Evolutionary conservation across 30 jellyfish, hydroid and myxozoan species (phyloP).

Genomic region (Morbakka virulenta): DNA sequence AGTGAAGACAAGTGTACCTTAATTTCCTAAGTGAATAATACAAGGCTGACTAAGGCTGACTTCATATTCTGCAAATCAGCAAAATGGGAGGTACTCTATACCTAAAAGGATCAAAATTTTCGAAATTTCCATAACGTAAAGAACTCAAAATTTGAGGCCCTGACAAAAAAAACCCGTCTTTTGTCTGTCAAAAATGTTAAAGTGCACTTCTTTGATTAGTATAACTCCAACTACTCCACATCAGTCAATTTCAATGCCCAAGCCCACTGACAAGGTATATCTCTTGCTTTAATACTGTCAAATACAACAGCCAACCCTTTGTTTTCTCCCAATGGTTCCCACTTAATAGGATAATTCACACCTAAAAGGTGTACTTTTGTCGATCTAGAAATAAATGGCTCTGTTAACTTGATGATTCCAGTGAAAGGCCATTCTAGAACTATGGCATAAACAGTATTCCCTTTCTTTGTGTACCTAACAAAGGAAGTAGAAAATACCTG

Average conservation of each 20-base stretch:
- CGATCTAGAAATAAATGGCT: conserved; percentile 35
- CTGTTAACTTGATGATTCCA: conserved; percentile 16
- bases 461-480: conserved; percentile 68
- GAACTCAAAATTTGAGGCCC: too few relatives aligned
- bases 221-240: conserved; percentile 26
- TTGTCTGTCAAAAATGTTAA: too few relatives aligned
- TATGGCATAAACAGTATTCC: conserved; percentile 55
- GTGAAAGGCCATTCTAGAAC: conserved; percentile 63
- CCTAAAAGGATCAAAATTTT: too few relatives aligned
- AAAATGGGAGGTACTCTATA: too few relatives aligned
- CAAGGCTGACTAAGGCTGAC: too few relatives aligned
- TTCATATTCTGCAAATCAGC: too few relatives aligned
- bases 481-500: background rate
- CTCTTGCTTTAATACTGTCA: conserved; percentile 11
- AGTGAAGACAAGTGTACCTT: too few relatives aligned
- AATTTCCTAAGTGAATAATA: too few relatives aligned
- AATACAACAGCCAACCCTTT: conserved; percentile 45
- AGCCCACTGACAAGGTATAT: conserved; percentile 43
- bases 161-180: too few relatives aligned
- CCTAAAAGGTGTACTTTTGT: conserved; percentile 28
- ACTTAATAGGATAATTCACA: background rate
- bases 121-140: too few relatives aligned
- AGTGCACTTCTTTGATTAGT: too few relatives aligned
- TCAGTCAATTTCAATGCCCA: conserved; percentile 38
- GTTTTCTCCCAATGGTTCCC: background rate